phyloP scores from a whole-genome alignment of 2,113 vertebrate genomes.

The Jaculus jaculus region DNA sequence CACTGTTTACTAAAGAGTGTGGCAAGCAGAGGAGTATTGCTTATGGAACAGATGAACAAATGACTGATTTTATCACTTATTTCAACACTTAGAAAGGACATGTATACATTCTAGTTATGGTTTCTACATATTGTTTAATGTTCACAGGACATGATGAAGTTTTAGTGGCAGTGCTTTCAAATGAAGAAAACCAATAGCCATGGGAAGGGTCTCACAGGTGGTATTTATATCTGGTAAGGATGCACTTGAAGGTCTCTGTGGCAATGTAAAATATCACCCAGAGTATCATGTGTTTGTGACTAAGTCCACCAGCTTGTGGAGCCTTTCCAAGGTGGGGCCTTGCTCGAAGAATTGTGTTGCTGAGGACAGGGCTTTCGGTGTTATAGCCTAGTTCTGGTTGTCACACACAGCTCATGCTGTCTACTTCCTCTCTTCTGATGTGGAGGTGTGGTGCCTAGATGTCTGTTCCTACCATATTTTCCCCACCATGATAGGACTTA shows the following conservation, averaged over 20 bases:
- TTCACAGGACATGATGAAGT: background rate
- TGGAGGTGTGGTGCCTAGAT: too few relatives aligned
- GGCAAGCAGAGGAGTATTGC: background rate
- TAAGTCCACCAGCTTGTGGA: too few relatives aligned
- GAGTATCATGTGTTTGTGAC: too few relatives aligned
- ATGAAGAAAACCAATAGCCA: background rate
- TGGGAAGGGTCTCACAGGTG: background rate
- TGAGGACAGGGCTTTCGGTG: too few relatives aligned
- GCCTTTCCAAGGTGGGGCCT: too few relatives aligned
- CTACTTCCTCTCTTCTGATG: too few relatives aligned
- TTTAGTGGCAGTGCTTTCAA: conserved; percentile 25
- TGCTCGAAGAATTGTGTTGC: too few relatives aligned
- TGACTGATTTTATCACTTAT: background rate
- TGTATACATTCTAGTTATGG: conserved; percentile 1
- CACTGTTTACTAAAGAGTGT: background rate
- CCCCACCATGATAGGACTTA: too few relatives aligned
- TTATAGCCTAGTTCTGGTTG: too few relatives aligned
- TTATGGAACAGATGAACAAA: background rate
- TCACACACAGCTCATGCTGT: too few relatives aligned
- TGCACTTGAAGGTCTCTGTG: background rate
- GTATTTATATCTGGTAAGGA: background rate
- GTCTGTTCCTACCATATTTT: too few relatives aligned
- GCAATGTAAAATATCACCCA: too few relatives aligned
- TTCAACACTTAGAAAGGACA: background rate
- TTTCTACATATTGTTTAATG: conserved; percentile 14